Evolutionary conservation across 2,888 invertebrate species (phyloP).

Genomic region (Cistogaster globosa): DNA sequence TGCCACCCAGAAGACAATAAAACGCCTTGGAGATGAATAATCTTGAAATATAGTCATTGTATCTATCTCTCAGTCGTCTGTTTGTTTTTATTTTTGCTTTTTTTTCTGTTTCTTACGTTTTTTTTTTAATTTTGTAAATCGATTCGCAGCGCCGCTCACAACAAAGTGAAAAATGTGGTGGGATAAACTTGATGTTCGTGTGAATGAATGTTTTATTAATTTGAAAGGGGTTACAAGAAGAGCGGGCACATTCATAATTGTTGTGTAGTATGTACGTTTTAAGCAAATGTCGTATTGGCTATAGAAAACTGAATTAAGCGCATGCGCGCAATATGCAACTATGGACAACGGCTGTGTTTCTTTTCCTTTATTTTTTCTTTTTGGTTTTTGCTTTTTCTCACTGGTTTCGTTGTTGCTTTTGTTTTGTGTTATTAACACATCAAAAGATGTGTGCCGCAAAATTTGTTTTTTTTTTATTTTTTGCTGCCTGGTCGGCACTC

Average conservation of each 20-base stretch:
- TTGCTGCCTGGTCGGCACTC: conserved; percentile 49
- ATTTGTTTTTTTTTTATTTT: conserved; percentile 37
- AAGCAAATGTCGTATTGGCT: conserved; percentile 63
- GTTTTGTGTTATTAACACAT: conserved; percentile 52
- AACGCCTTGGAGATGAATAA: conserved; percentile 63
- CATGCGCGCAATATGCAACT: conserved; percentile 59
- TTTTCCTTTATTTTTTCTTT: too few species aligned
- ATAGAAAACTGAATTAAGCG: conserved; percentile 56
- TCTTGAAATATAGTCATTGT: conserved; percentile 66
- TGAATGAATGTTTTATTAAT: conserved; percentile 17
- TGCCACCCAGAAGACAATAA: conserved; percentile 63
- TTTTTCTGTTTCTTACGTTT: neutral
- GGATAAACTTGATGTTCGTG: conserved; percentile 37
- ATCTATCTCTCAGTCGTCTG: conserved; percentile 53
- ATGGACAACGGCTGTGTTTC: conserved; percentile 44
- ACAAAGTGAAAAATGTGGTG: conserved; percentile 48
- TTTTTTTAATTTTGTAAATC: conserved; percentile 55
- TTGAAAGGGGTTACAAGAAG: conserved; percentile 1
- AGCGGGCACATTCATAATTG: conserved; percentile 52
- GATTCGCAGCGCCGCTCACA: conserved; percentile 66
- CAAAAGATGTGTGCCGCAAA: conserved; percentile 59
- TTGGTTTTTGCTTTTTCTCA: conserved; percentile 7
- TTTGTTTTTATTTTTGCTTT: neutral
- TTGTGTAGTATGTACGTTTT: conserved; percentile 52
- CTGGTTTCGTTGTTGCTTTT: conserved; percentile 16